phyloP scores from a whole-genome alignment of 2,888 invertebrate genomes.

The Brenthis hecate region DNA sequence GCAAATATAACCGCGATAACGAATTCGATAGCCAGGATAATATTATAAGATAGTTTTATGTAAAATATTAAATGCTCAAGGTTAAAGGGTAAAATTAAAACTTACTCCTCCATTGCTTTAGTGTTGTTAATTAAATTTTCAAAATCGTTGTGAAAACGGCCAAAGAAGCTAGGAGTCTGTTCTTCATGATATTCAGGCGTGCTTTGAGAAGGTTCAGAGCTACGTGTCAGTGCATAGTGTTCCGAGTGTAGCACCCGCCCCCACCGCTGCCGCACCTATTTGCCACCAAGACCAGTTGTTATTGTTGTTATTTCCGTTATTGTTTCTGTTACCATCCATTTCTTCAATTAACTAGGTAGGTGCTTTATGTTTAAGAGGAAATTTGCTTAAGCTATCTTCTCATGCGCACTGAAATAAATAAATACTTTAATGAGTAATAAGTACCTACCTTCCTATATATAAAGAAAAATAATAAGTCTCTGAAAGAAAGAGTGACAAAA shows the following conservation, averaged over 20 bases:
- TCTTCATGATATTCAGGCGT: background rate
- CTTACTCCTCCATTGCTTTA: slow-evolving; percentile 4
- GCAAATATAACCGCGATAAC: no score
- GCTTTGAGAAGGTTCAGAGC: background rate
- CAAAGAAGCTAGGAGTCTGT: background rate
- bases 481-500: no score
- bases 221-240: slow-evolving; percentile 21
- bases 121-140: background rate
- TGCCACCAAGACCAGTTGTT: slow-evolving; percentile 27
- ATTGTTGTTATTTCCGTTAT: slow-evolving; percentile 7
- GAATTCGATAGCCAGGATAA: no score
- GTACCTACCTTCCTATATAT: no score
- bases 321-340: background rate
- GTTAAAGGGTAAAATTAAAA: background rate
- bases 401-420: no score
- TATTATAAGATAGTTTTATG: no score
- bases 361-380: no score
- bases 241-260: slow-evolving; percentile 24
- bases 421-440: no score
- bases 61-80: no score
- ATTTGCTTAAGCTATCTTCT: no score
- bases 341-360: no score
- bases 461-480: no score
- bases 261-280: slow-evolving; percentile 27
- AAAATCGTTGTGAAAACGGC: background rate